Percentiles rank a stretch among this genome's conserved stretches.
Conservation (phyloP, 2,888 invertebrate genomes). For the Sabellastarte sp. region DNA sequence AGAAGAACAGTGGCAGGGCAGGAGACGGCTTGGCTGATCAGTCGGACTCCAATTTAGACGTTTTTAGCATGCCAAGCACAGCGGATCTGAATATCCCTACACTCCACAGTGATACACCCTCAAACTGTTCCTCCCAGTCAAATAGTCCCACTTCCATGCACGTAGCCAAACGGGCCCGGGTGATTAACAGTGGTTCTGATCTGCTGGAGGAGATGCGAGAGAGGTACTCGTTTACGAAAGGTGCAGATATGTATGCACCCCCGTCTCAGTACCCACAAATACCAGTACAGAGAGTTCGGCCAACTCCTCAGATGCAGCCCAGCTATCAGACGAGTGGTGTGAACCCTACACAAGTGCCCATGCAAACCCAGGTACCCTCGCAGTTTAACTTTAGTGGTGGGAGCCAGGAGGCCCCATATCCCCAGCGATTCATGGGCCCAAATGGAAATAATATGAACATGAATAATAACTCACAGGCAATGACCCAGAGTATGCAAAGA, state of each 20-base stretch:
- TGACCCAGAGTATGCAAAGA: too few relatives aligned
- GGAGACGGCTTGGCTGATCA: neutral
- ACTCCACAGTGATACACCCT: neutral
- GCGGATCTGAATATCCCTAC: neutral
- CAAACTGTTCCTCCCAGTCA: conserved; percentile 8
- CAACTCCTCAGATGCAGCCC: neutral
- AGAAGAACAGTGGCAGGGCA: neutral
- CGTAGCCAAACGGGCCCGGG: conserved; percentile 20
- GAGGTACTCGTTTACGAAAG: conserved; percentile 18
- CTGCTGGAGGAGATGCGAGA: conserved; percentile 25
- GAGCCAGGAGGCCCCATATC: neutral
- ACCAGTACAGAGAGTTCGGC: conserved; percentile 1
- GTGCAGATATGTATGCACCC: conserved; percentile 23
- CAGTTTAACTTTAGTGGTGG: neutral
- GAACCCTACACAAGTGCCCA: neutral
- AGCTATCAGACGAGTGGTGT: neutral
- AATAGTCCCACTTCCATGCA: conserved; percentile 15
- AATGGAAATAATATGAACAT: neutral
- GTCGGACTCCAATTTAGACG: neutral
- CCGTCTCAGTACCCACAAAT: conserved; percentile 2
- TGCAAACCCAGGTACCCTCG: neutral
- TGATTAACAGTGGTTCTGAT: conserved; percentile 22
- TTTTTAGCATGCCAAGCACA: neutral
- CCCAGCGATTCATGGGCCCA: neutral
- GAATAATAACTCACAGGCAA: too few relatives aligned